Percentiles rank a stretch among this genome's conserved stretches.
Evolutionary conservation across 92 coral and sea anemone species (phyloP).

Genomic region (Pocillopora grandis): DNA sequence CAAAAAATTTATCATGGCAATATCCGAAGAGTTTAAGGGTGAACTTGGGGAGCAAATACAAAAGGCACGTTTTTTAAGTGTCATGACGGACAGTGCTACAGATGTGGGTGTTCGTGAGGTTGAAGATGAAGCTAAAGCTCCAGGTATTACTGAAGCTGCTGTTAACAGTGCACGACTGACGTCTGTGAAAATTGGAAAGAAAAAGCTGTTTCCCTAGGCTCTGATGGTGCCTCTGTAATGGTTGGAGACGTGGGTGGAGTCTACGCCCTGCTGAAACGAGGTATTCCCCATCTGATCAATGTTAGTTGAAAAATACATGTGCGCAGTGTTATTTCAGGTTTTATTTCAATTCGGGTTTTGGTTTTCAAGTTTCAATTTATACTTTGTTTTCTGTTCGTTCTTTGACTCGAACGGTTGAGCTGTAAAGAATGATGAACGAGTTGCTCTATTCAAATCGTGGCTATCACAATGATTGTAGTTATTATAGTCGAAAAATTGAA

Average conservation of each 20-base stretch:
- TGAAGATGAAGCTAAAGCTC: constrained; percentile 41
- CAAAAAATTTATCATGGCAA: constrained; percentile 15
- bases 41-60: constrained; percentile 24
- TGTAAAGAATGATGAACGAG: too few species aligned
- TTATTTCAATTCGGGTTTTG: too few species aligned
- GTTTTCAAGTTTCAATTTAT: too few species aligned
- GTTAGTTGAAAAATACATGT: too few species aligned
- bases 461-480: too few species aligned
- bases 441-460: too few species aligned
- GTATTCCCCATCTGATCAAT: constrained; percentile 39
- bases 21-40: constrained; percentile 3
- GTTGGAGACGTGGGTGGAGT: constrained; percentile 41
- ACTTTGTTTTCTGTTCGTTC: too few species aligned
- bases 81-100: constrained; percentile 34
- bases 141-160: constrained; percentile 41
- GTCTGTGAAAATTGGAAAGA: not conserved
- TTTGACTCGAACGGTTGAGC: too few species aligned
- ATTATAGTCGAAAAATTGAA: too few species aligned
- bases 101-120: constrained; percentile 24
- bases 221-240: constrained; percentile 58
- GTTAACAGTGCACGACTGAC: constrained; percentile 37
- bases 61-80: constrained; percentile 18
- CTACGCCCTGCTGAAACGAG: constrained; percentile 32
- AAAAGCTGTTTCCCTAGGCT: constrained; percentile 45
- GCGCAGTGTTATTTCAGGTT: too few species aligned